These are phyloP conservation scores for Lithophane ornitopus DNA, from an alignment of 2,888 invertebrate genomes.

Conservation along the genomic window DNA sequence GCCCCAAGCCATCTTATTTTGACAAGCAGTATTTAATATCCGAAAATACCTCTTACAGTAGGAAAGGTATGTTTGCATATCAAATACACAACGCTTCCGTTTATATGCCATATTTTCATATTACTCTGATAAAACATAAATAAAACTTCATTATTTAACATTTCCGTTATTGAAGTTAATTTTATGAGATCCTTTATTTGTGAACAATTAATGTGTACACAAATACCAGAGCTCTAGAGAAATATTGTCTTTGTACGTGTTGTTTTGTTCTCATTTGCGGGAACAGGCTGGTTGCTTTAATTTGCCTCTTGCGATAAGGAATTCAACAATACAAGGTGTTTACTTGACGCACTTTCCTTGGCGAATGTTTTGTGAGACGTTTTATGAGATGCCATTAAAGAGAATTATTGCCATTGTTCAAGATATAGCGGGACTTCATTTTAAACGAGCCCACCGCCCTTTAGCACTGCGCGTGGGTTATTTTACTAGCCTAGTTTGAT, in stretches of 20 bases:
- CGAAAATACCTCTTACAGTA: slow-evolving; percentile 1
- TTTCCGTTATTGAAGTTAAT: slow-evolving; percentile 38
- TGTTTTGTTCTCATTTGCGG: slow-evolving; percentile 77
- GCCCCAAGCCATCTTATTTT: not conserved
- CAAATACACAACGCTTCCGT: not conserved
- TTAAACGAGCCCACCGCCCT: slow-evolving; percentile 49
- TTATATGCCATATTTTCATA: not conserved
- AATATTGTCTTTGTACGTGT: slow-evolving; percentile 73
- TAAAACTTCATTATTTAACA: slow-evolving; percentile 2
- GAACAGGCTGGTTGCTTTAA: slow-evolving; percentile 69
- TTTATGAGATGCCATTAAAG: slow-evolving; percentile 72
- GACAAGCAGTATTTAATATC: slow-evolving; percentile 12
- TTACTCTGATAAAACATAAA: not conserved
- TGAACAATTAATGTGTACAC: slow-evolving; percentile 67
- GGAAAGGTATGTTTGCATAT: too few relatives aligned
- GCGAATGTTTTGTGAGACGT: slow-evolving; percentile 70
- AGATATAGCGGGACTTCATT: slow-evolving; percentile 68
- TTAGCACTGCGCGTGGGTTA: slow-evolving; percentile 31
- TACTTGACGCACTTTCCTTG: slow-evolving; percentile 70
- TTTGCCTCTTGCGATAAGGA: slow-evolving; percentile 76
- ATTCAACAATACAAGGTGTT: slow-evolving; percentile 78
- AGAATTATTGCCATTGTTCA: slow-evolving; percentile 72
- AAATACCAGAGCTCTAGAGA: slow-evolving; percentile 65
- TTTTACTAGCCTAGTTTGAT: slow-evolving; percentile 54
- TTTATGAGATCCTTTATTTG: slow-evolving; percentile 54